Evolutionary conservation across 92 coral and sea anemone genomes (phyloP).

Genomic region (Epizoanthus scotinus): DNA sequence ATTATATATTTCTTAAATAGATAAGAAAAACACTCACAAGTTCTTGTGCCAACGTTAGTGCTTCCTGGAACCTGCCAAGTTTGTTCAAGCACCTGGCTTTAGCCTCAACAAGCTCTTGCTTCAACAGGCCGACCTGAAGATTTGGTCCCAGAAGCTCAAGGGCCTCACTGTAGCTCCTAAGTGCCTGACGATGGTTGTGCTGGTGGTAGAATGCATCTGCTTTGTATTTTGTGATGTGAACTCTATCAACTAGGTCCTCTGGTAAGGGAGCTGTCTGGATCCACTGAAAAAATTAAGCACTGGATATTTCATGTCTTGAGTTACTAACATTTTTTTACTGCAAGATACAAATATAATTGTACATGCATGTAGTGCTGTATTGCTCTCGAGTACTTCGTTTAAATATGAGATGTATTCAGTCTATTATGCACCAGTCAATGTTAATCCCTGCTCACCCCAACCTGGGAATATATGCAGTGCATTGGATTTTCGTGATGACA

Average conservation of each 20-base stretch:
- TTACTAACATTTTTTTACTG: too few relatives aligned
- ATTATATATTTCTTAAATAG: not conserved
- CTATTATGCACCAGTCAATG: too few relatives aligned
- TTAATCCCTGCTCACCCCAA: too few relatives aligned
- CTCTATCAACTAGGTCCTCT: conserved; percentile 49
- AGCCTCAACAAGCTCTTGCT: conserved; percentile 74
- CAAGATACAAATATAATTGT: too few relatives aligned
- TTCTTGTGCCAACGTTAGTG: conserved; percentile 36
- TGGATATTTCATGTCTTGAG: not conserved
- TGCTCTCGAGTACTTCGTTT: too few relatives aligned
- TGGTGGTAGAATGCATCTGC: conserved; percentile 66
- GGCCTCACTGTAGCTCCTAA: conserved; percentile 42
- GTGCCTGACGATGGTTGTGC: conserved; percentile 50
- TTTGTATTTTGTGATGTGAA: conserved; percentile 59
- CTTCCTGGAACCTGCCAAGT: conserved; percentile 58
- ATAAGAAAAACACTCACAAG: conserved; percentile 28
- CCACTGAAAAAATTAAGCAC: conserved; percentile 58
- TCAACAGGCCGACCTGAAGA: conserved; percentile 38
- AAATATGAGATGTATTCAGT: too few relatives aligned
- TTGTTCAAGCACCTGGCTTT: conserved; percentile 63
- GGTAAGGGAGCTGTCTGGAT: conserved; percentile 35
- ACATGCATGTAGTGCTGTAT: too few relatives aligned
- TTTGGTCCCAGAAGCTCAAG: conserved; percentile 15
- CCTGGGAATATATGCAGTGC: too few relatives aligned
- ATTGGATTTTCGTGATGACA: too few relatives aligned